Evolutionary conservation across 2,888 invertebrate species (phyloP), one percentile per base, ranked within the genome.

Genomic region (Meteorus cinctellus): DNA sequence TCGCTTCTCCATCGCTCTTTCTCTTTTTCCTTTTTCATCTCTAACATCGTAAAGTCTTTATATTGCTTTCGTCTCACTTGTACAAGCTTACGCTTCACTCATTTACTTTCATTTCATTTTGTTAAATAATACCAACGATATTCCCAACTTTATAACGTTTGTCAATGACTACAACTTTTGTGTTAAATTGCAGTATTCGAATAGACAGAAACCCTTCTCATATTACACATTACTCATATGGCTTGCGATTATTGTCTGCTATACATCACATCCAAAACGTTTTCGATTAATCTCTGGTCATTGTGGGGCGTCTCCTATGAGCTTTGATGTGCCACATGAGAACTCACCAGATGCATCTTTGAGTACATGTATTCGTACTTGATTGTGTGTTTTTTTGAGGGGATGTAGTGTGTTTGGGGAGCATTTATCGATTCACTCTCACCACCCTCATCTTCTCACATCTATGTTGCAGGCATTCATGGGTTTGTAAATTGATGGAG

Each of bases 201-300:
- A 12, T 41, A 12, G 41, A 12, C 12, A 12, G 41, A 41, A 41
- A 41, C 4, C n/a, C 48, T 14, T 48, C 16, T 84, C 78, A 80
- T 83, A 83, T 85, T 84, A 85, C 86, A 81, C 82, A 78, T 78
- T 75, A 84, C 82, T 83, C 85, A 83, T 84, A 83, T 76, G 83
- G 82, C 74, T 80, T 69, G 76, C 73, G 78, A 69, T 80, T 41
- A 41, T 41, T 81, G 83, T 85, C 82, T 82, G 84, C 85, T 84
- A 84, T 79, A 71, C 71, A 59, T 76, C 75, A 75, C 77, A 73
- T 80, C 45, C 78, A 84, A 79, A 82, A 81, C 63, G 48, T 48
- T 48, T 63, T n/a, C 29, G 51, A 27, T 51, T 63, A 65, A 62
- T 71, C 65, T 62, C 16, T 1, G 36, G 62, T 45, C 60, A 27